These are phyloP conservation scores for Myrmecobius fasciatus DNA, from an alignment of 2,113 vertebrate genomes.

Conservation along the genomic window DNA sequence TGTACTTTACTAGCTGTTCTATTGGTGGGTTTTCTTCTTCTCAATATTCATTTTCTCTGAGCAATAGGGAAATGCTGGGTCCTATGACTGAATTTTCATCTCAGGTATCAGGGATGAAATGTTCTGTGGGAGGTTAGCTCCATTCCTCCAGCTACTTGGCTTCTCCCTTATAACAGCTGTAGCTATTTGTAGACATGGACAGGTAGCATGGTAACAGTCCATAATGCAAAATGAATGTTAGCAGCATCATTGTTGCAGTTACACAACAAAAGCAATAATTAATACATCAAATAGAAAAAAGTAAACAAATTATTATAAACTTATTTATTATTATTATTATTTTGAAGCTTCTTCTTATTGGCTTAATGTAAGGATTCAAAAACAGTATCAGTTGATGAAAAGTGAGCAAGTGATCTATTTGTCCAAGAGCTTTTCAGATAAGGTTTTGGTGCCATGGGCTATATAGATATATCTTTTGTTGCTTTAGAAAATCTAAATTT, in stretches of 20 bases:
- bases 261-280: slow-evolving; percentile 89
- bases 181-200: slow-evolving; percentile 84
- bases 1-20: slow-evolving; percentile 99
- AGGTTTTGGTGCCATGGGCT: slow-evolving; percentile 99
- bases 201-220: slow-evolving; percentile 95
- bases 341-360: slow-evolving; percentile 92
- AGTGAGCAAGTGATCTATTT: slow-evolving; percentile 96
- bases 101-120: slow-evolving; percentile 97
- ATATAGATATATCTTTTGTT: slow-evolving; percentile 99
- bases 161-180: slow-evolving; percentile 97
- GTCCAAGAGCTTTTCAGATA: slow-evolving; percentile 98
- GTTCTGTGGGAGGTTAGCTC: slow-evolving; percentile 96
- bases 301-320: slow-evolving; percentile 91
- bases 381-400: slow-evolving; percentile 93
- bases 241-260: slow-evolving; percentile 90
- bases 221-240: slow-evolving; percentile 93
- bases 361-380: slow-evolving; percentile 90
- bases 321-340: slow-evolving; percentile 78
- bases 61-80: slow-evolving; percentile 99
- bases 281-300: slow-evolving; percentile 91
- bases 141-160: slow-evolving; percentile 97
- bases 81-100: slow-evolving; percentile 98
- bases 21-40: slow-evolving; percentile 95
- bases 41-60: slow-evolving; percentile 98
- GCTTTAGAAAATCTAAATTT: slow-evolving; percentile 99